phyloP scores from a whole-genome alignment of 2,797 vertebrate species.

The Ateles fusciceps region DNA sequence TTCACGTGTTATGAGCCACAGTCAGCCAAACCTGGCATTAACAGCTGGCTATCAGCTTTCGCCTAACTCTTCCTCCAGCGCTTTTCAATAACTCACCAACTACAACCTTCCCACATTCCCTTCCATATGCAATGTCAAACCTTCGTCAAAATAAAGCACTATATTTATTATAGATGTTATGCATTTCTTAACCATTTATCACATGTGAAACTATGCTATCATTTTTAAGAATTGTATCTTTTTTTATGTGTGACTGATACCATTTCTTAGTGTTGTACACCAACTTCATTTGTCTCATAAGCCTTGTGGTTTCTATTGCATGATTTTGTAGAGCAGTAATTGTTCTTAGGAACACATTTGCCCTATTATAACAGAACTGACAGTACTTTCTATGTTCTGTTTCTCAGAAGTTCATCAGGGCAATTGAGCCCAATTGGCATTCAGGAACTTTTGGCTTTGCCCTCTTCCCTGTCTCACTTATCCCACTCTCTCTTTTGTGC shows the following conservation, averaged over 20 bases:
- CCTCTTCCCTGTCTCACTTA: neutral
- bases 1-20: neutral
- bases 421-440: neutral
- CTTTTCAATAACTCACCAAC: neutral
- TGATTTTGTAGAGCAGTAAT: neutral
- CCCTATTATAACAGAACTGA: neutral
- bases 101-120: neutral
- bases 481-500: neutral
- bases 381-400: neutral
- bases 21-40: neutral
- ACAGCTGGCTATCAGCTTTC: neutral
- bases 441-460: neutral
- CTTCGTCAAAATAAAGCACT: neutral
- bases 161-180: neutral
- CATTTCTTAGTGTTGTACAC: neutral
- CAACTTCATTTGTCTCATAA: neutral
- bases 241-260: neutral
- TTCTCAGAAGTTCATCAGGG: neutral
- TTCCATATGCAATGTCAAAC: neutral
- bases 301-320: neutral
- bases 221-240: neutral
- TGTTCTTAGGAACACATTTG: neutral
- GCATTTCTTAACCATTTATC: neutral
- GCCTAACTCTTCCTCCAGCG: neutral
- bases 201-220: neutral